Base-by-base conservation (phyloP, 2,113 vertebrate species). In the Stigmatopora nigra region DNA sequence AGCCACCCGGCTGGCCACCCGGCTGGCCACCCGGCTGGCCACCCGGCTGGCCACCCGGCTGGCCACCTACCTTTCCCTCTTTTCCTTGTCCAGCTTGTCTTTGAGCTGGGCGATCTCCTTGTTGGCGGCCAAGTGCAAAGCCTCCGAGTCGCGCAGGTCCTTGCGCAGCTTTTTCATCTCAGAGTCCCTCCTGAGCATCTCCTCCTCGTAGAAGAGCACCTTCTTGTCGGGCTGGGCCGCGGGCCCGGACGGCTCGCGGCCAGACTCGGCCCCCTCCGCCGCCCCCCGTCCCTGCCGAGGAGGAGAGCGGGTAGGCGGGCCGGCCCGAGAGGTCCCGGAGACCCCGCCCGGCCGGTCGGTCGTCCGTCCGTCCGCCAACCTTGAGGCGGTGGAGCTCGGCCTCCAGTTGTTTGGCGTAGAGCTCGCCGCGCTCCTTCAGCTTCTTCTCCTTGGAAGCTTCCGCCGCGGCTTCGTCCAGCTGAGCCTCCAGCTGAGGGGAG, bases 221-320 rank as follows among this genome's bases (percentile, higher is more conserved):
- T 98, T 98, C 81, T 97, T 97, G 78, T 98, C 96, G 0, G 98
- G 92, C 80, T 98, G 96, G 0, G 93, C 92, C 78, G 91, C 95
- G 48, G 94, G 81, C 75, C 92, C 93, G 60, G 92, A 92, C 80
- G 97, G 86, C 73, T 99, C 97, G 69, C 96, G 94, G 72, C 96
- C 95, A 38, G 92, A 92, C 48, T 95, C 94, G 0, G 83, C 62
- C 20, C 88, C 84, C 1, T 87, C 87, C 0, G 86, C 82, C 0
- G 85, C 79, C 0, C 92, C 93, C 1, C 89, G 92, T 20, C 94
- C 94, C 80, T 98, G 95, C 93, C 94, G 73, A 68, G 78, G 3
- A 13, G 10, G 8, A 46, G 8, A 3, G 45, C 45, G 15, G 15
- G 45, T 12, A 46, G 13, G 45, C 4, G n/a, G 6, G 52, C 2